Base-by-base conservation (phyloP, 2,888 invertebrate genomes). In the Cetonia aurata region DNA sequence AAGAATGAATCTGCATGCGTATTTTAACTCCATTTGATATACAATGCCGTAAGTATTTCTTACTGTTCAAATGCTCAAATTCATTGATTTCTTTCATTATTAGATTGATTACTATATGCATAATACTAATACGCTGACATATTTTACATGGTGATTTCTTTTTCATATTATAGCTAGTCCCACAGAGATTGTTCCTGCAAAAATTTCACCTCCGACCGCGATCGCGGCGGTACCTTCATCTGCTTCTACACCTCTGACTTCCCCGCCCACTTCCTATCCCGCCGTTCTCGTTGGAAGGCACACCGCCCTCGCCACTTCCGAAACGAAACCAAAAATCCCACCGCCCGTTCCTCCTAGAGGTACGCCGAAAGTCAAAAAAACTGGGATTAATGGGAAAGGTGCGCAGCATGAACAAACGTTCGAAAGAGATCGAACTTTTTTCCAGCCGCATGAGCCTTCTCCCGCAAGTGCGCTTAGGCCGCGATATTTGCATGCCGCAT, bases 271-370 rank as follows among this genome's bases (percentile, higher is more conserved):
- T 66, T 84, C 89, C 67, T 93, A 93, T 83, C 93, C 93, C 60
- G 92, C 92, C 60, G 91, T 93, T 62, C 86, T 93, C 80, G 93
- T 92, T 84, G 91, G 92, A 79, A 83, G 88, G 77, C 79, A 78
- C 75, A 76, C 80, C 73, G 79, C 79, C 69, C 84, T 82, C 70
- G 83, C 53, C 44, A 53, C 56, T n/a, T 48, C 83, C 75, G 88
- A 89, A 50, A 87, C 88, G 76, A 93, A 93, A 84, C 89, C 91
- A 78, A 92, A 93, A 84, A 90, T 95, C 48, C 95, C 95, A 50
- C 96, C 96, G 67, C 96, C 96, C 19, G 95, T 96, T 65, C 95
- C 95, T 67, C 95, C 95, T 3, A 87, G 95, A 79, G 94, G 94
- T 70, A 92, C 93, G 31, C 93, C 92, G 52, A 91, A 91, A 83